Percentiles rank a stretch among this genome's conserved stretches.
Evolutionary conservation across 2,797 vertebrate genomes (phyloP).

Genomic region (Peromyscus nudipes): DNA sequence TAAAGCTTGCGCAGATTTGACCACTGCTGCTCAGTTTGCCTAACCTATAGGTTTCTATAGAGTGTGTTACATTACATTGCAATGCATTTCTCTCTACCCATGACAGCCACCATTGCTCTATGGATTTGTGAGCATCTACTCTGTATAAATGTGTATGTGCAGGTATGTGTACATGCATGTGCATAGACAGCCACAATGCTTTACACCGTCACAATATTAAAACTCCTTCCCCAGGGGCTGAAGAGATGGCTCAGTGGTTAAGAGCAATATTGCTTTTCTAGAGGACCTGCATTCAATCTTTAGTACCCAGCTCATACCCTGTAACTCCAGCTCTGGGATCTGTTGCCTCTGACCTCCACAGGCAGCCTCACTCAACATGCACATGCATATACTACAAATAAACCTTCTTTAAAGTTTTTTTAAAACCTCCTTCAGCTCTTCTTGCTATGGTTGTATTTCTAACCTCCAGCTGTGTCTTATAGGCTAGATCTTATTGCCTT

Average conservation of each 20-base stretch:
- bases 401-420: background rate
- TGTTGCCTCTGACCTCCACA: background rate
- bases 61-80: rapidly evolving
- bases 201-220: too few relatives aligned
- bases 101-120: rapidly evolving
- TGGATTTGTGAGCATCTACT: rapidly evolving
- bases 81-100: background rate
- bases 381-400: background rate
- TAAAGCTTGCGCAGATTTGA: background rate
- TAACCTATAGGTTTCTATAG: background rate
- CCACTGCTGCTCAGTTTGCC: background rate
- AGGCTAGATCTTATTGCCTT: background rate
- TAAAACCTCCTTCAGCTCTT: rapidly evolving
- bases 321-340: background rate
- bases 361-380: background rate
- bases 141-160: rapidly evolving
- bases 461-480: rapidly evolving
- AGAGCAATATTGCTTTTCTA: background rate
- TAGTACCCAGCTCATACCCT: background rate
- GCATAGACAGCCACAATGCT: rapidly evolving
- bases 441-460: rapidly evolving
- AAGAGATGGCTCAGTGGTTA: background rate
- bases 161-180: background rate
- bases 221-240: background rate
- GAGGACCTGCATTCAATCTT: background rate